Evolutionary conservation across 2,113 vertebrate species (phyloP).

Genomic region (Toxotes jaculatrix): DNA sequence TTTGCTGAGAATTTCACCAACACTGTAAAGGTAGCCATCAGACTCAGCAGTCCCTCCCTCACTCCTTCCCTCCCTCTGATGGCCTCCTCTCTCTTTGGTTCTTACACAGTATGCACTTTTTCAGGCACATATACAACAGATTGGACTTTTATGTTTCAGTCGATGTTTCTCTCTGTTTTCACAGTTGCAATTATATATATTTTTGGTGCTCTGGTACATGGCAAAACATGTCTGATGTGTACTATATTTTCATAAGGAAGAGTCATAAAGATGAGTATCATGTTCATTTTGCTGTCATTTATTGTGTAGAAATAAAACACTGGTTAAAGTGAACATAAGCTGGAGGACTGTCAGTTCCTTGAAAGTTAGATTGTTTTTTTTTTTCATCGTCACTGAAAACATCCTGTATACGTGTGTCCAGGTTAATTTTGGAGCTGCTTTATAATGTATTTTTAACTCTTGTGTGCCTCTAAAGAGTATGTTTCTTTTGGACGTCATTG

Average conservation of each 20-base stretch:
- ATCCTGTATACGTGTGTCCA: neutral
- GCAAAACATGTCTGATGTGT: constrained; percentile 81
- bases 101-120: constrained; percentile 81
- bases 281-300: constrained; percentile 86
- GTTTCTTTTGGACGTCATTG: neutral
- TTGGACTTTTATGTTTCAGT: constrained; percentile 74
- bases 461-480: neutral
- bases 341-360: constrained; percentile 44
- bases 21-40: constrained; percentile 81
- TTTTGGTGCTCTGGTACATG: constrained; percentile 83
- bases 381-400: neutral
- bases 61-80: constrained; percentile 63
- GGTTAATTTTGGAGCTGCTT: neutral
- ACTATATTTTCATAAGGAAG: constrained; percentile 84
- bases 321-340: constrained; percentile 80
- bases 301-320: constrained; percentile 88
- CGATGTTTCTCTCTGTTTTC: constrained; percentile 71
- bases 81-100: constrained; percentile 75
- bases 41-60: constrained; percentile 54
- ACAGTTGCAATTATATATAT: constrained; percentile 79
- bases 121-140: constrained; percentile 82
- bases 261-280: constrained; percentile 82
- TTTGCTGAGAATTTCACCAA: constrained; percentile 73
- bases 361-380: neutral
- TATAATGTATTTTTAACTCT: constrained; percentile 8